Percentiles rank a stretch among this genome's conserved stretches.
phyloP scores from a whole-genome alignment of 1,140 invertebrate species.

The Hypsibius dujardini region DNA sequence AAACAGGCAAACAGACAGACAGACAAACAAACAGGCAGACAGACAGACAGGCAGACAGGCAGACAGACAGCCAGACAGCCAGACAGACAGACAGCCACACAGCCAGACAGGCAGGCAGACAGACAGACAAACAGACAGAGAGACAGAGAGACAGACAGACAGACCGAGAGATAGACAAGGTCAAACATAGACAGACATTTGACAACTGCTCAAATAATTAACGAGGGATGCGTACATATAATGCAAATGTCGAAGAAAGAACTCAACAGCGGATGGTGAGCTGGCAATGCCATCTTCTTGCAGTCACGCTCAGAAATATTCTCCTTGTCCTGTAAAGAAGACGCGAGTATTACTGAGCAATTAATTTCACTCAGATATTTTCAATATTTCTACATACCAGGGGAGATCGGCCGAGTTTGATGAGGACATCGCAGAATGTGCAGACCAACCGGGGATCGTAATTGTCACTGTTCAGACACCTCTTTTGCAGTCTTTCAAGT shows the following conservation, averaged over 20 bases:
- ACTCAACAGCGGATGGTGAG: neutral
- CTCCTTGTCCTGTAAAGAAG: neutral
- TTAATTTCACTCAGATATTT: neutral
- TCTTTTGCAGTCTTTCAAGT: neutral
- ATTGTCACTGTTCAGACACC: neutral
- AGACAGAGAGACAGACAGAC: too few relatives aligned
- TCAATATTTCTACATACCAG: neutral
- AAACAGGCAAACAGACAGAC: too few relatives aligned
- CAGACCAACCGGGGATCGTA: conserved; percentile 9
- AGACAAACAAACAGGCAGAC: too few relatives aligned
- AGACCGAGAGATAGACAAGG: neutral
- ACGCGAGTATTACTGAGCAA: neutral
- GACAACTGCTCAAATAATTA: neutral
- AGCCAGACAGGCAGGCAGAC: too few relatives aligned
- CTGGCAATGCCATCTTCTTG: neutral
- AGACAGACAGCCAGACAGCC: too few relatives aligned
- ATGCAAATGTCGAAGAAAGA: conserved; percentile 2
- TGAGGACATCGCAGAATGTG: conserved; percentile 13
- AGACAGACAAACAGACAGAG: too few relatives aligned
- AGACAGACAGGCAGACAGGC: too few relatives aligned
- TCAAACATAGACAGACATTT: neutral
- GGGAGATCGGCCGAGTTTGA: neutral
- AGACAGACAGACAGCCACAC: too few relatives aligned
- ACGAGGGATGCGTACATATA: neutral
- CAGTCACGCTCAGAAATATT: neutral